Evolutionary conservation across 2,797 vertebrate genomes (phyloP).

Genomic region (Hemibagrus guttatus): DNA sequence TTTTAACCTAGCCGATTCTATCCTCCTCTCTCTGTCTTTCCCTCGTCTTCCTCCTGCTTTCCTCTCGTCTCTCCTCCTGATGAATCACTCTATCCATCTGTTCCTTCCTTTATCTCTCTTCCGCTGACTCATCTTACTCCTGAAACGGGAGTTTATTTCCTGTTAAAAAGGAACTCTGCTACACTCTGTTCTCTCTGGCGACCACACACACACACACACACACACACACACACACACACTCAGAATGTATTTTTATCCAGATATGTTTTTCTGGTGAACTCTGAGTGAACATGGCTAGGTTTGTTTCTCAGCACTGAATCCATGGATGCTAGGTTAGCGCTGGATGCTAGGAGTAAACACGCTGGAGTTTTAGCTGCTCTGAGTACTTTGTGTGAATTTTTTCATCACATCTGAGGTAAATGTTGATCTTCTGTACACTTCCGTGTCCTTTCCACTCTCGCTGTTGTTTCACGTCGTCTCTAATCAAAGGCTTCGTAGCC

Average conservation of each 20-base stretch:
- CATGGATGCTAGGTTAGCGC: neutral
- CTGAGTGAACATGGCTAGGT: neutral
- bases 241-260: slow-evolving; percentile 8
- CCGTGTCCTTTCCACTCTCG: neutral
- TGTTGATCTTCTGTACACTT: neutral
- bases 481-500: neutral
- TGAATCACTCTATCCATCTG: slow-evolving; percentile 23
- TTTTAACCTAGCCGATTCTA: neutral
- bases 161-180: slow-evolving; percentile 19
- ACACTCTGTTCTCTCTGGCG: neutral
- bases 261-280: neutral
- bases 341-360: neutral
- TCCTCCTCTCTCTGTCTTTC: neutral
- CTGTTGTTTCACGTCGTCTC: neutral
- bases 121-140: slow-evolving; percentile 23
- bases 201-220: neutral
- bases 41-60: neutral
- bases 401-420: slow-evolving; percentile 5
- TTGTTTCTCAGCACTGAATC: neutral
- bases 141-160: slow-evolving; percentile 28
- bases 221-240: neutral
- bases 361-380: neutral
- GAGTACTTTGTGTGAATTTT: neutral
- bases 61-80: slow-evolving; percentile 2
- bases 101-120: neutral